These are phyloP conservation scores for Copsychus sechellarum DNA, from an alignment of 2,113 vertebrate species.

Conservation along the genomic window DNA sequence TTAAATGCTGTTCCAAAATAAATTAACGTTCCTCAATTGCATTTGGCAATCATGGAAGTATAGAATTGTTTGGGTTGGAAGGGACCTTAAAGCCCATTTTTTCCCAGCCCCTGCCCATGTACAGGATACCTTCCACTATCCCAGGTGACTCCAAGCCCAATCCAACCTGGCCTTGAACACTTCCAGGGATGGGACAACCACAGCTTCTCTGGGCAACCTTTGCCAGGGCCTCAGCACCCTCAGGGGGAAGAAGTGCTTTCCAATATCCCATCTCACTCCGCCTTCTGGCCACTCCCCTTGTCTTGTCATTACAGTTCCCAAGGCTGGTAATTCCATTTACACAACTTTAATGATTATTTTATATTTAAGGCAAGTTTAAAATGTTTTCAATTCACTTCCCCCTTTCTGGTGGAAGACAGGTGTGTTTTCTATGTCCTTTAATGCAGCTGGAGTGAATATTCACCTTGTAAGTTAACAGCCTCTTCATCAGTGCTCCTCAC, in stretches of 20 bases:
- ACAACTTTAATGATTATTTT: background rate
- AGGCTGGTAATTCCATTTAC: background rate
- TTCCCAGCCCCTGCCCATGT: background rate
- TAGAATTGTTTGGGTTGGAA: background rate
- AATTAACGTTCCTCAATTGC: background rate
- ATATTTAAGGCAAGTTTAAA: background rate
- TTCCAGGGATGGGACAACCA: background rate
- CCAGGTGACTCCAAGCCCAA: rapidly evolving
- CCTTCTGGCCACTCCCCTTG: background rate
- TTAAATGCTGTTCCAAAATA: constrained; percentile 9
- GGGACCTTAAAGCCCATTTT: background rate
- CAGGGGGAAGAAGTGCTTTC: rapidly evolving
- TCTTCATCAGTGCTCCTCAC: background rate
- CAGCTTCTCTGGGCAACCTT: background rate
- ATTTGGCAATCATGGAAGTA: background rate
- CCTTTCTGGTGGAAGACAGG: background rate
- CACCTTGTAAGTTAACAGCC: background rate
- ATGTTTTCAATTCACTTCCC: background rate
- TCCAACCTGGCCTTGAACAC: background rate
- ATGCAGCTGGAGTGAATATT: background rate
- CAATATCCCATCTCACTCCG: background rate
- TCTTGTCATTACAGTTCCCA: background rate
- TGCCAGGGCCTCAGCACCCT: rapidly evolving
- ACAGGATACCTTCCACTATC: rapidly evolving
- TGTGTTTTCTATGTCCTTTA: background rate